Percentiles rank a stretch among this genome's conserved stretches.
These are phyloP conservation scores for Achroia grisella DNA, from an alignment of 1,140 invertebrate genomes.

Conservation along the genomic window DNA sequence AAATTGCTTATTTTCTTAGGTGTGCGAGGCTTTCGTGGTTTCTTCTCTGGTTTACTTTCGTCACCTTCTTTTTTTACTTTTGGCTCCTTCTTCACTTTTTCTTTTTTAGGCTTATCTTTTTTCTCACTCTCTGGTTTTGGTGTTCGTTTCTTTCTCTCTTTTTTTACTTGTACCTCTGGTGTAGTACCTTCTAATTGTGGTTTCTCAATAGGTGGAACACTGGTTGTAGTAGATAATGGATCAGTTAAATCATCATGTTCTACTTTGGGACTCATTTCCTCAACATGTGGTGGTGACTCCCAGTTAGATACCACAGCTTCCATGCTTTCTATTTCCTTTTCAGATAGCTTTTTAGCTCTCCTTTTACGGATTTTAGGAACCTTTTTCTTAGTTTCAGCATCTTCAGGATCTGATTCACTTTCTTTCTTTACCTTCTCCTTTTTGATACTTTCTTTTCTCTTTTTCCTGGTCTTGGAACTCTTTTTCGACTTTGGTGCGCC, in stretches of 20 bases:
- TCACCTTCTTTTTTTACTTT: conserved; percentile 24
- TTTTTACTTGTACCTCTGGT: conserved; percentile 16
- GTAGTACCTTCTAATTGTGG: not conserved
- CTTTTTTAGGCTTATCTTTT: conserved; percentile 42
- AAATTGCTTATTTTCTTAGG: conserved; percentile 42
- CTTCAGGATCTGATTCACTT: conserved; percentile 13
- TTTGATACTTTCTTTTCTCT: conserved; percentile 41
- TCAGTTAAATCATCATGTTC: not conserved
- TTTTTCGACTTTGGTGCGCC: conserved; percentile 42
- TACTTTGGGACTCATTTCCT: conserved; percentile 7
- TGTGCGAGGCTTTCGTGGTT: conserved; percentile 41
- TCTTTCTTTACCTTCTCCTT: conserved; percentile 28
- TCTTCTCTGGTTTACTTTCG: conserved; percentile 31
- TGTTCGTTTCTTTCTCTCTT: conserved; percentile 48
- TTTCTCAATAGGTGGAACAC: conserved; percentile 8
- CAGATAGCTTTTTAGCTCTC: conserved; percentile 48
- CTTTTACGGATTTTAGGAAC: conserved; percentile 23
- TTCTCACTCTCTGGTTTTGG: conserved; percentile 28
- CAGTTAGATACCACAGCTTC: conserved; percentile 47
- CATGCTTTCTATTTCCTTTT: conserved; percentile 45
- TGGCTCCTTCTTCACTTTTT: conserved; percentile 33
- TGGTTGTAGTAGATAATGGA: conserved; percentile 11
- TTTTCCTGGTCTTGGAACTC: conserved; percentile 31
- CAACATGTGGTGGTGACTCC: conserved; percentile 49
- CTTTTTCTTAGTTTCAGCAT: conserved; percentile 13